phyloP scores from a whole-genome alignment of 2,888 invertebrate genomes.

The Oxystoma pomonae region DNA sequence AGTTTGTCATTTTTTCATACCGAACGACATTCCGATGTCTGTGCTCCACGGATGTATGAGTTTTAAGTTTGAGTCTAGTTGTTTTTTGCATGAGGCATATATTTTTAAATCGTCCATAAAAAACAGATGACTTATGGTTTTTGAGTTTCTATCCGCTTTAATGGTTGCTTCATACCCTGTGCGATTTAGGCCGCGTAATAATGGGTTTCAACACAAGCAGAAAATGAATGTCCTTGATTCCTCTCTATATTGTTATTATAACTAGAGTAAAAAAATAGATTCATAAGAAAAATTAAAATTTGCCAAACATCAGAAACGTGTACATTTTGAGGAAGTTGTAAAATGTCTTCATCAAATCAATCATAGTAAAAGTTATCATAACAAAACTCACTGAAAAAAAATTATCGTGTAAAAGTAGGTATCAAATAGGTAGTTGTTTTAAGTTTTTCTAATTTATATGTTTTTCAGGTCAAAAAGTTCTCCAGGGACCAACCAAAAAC shows the following conservation, averaged over 20 bases:
- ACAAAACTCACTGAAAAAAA: too few relatives aligned
- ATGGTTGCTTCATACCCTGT: background rate
- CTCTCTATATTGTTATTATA: too few relatives aligned
- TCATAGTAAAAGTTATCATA: too few relatives aligned
- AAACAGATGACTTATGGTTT: background rate
- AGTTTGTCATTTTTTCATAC: slow-evolving; percentile 6
- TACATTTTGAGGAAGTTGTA: too few relatives aligned
- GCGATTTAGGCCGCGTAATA: background rate
- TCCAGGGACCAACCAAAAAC: slow-evolving; percentile 16
- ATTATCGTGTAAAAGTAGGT: too few relatives aligned
- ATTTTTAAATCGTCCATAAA: slow-evolving; percentile 7
- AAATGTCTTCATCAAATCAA: too few relatives aligned
- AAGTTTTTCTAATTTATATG: too few relatives aligned
- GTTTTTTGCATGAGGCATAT: background rate
- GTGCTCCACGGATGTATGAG: background rate
- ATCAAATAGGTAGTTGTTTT: too few relatives aligned
- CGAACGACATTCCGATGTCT: slow-evolving; percentile 9
- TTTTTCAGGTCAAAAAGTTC: slow-evolving; percentile 24
- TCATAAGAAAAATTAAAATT: too few relatives aligned
- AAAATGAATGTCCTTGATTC: slow-evolving; percentile 1
- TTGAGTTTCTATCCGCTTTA: background rate
- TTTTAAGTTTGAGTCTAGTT: background rate
- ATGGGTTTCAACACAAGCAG: slow-evolving; percentile 1
- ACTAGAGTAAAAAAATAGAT: too few relatives aligned
- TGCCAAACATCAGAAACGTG: too few relatives aligned